A percentile compares a stretch with the other conserved stretches of the same genome.
These are phyloP conservation scores for Charanyca ferruginea DNA, from an alignment of 2,888 invertebrate genomes.

Conservation along the genomic window DNA sequence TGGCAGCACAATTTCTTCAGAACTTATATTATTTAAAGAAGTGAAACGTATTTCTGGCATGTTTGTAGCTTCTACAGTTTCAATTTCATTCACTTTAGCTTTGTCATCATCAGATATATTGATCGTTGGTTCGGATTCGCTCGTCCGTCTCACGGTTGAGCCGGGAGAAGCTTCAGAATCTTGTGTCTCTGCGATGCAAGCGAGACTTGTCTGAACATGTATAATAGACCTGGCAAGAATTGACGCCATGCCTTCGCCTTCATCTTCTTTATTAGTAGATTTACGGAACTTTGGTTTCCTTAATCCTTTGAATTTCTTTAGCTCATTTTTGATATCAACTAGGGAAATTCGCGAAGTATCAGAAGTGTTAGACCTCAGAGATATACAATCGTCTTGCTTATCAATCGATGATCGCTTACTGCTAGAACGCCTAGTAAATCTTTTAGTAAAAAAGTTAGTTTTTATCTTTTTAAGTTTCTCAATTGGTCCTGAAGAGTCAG, in stretches of 20 bases:
- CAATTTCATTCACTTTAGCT: conserved; percentile 51
- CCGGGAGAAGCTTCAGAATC: conserved; percentile 87
- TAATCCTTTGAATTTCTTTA: conserved; percentile 84
- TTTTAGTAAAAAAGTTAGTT: conserved; percentile 91
- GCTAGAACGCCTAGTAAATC: conserved; percentile 88
- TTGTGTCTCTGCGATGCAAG: conserved; percentile 90
- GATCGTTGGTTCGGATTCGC: conserved; percentile 84
- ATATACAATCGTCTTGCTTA: conserved; percentile 88
- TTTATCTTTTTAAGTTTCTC: conserved; percentile 92
- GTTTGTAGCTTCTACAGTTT: conserved; percentile 57
- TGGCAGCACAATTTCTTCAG: conserved; percentile 63
- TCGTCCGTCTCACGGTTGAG: conserved; percentile 82
- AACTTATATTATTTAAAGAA: conserved; percentile 82
- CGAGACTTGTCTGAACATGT: conserved; percentile 91
- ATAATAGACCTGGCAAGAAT: conserved; percentile 92
- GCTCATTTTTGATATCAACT: conserved; percentile 83
- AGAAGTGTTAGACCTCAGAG: conserved; percentile 88
- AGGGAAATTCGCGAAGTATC: conserved; percentile 87
- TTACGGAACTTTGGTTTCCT: conserved; percentile 84
- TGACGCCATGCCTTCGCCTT: conserved; percentile 92
- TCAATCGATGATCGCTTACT: conserved; percentile 83
- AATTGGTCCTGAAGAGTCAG: conserved; percentile 86
- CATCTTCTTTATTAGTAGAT: conserved; percentile 81
- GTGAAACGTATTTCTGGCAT: conserved; percentile 82
- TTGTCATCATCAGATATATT: conserved; percentile 77